Percentiles rank a stretch among this genome's conserved stretches.
phyloP scores from a whole-genome alignment of 2,113 vertebrate genomes.

The Peromyscus polionotus region DNA sequence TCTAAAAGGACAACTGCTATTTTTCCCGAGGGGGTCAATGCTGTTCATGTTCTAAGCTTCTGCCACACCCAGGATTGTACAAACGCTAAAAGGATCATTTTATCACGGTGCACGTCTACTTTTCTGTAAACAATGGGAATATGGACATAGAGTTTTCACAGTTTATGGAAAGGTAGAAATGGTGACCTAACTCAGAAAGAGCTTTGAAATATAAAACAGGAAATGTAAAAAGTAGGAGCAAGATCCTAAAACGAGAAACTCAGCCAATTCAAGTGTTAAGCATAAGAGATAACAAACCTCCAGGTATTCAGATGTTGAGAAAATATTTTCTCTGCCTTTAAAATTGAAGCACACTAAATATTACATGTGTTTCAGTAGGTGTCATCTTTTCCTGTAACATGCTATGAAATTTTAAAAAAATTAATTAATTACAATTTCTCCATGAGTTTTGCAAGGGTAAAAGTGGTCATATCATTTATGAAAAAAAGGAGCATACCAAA shows the following conservation, averaged over 20 bases:
- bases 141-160: background rate
- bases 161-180: background rate
- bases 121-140: background rate
- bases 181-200: background rate
- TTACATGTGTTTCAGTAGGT: background rate
- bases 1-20: background rate
- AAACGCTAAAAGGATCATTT: background rate
- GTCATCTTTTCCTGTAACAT: background rate
- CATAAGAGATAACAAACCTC: background rate
- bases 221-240: slow-evolving; percentile 33
- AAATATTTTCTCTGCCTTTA: slow-evolving; percentile 58
- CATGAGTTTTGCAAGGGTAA: background rate
- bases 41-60: background rate
- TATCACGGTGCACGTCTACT: background rate
- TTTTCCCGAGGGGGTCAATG: background rate
- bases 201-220: background rate
- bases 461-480: background rate
- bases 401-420: background rate
- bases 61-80: background rate
- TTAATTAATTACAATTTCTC: slow-evolving; percentile 37
- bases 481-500: background rate
- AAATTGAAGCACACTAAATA: slow-evolving; percentile 35
- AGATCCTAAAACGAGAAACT: slow-evolving; percentile 45
- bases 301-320: background rate
- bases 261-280: background rate